phyloP scores from a whole-genome alignment of 2,888 invertebrate species.

The Aromia moschata region DNA sequence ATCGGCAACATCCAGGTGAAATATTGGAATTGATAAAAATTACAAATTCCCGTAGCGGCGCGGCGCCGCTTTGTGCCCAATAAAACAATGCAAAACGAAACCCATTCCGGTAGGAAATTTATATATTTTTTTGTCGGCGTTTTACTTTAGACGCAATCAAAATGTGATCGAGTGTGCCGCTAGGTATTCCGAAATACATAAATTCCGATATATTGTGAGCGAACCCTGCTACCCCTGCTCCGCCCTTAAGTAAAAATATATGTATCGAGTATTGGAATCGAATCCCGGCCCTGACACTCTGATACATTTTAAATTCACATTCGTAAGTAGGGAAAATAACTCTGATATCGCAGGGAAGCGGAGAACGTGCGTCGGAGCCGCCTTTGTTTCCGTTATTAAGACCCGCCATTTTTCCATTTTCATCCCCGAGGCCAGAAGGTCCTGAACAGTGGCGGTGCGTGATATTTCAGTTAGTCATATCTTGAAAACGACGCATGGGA shows the following conservation, averaged over 20 bases:
- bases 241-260: constrained; percentile 64
- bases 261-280: constrained; percentile 63
- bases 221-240: constrained; percentile 52
- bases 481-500: too few species aligned
- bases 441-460: too few species aligned
- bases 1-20: constrained; percentile 10
- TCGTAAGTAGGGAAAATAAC: constrained; percentile 57
- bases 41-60: constrained; percentile 22
- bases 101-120: constrained; percentile 38
- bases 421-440: constrained; percentile 28
- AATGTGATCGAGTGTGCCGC: constrained; percentile 61
- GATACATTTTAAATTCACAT: constrained; percentile 63
- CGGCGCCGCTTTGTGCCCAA: constrained; percentile 29
- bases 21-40: constrained; percentile 26
- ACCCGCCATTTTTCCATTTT: constrained; percentile 45
- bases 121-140: constrained; percentile 44
- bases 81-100: constrained; percentile 42
- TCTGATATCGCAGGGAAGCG: constrained; percentile 47
- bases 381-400: constrained; percentile 51
- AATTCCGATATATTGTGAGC: constrained; percentile 61
- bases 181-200: constrained; percentile 62
- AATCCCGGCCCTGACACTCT: constrained; percentile 60
- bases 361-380: constrained; percentile 27
- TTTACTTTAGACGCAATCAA: constrained; percentile 58
- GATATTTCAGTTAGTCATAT: too few species aligned